These are phyloP conservation scores for Aphelocoma coerulescens DNA, from an alignment of 2,113 vertebrate genomes.

Conservation along the genomic window DNA sequence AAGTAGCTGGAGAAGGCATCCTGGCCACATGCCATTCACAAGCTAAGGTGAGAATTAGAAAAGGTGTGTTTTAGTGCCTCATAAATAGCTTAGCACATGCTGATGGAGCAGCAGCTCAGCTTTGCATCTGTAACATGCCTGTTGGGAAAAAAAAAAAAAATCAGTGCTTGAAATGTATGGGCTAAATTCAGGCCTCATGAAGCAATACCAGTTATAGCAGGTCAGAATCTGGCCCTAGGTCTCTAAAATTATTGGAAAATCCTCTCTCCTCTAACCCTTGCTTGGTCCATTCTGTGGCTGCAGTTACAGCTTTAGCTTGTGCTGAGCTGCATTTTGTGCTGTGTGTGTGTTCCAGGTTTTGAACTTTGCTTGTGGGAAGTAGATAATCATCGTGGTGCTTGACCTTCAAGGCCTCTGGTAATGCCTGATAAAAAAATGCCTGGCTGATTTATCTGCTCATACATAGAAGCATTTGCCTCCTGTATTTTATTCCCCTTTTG, in stretches of 20 bases:
- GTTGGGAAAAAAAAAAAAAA: background rate
- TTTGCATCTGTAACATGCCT: background rate
- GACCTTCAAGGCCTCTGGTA: background rate
- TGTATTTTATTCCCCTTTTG: background rate
- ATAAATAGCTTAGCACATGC: background rate
- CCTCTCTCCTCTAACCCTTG: background rate
- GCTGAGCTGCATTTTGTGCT: background rate
- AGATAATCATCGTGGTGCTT: background rate
- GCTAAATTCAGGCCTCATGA: background rate
- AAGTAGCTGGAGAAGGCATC: background rate
- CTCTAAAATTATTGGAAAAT: background rate
- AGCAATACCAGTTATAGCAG: background rate
- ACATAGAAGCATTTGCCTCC: background rate
- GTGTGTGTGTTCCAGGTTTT: background rate
- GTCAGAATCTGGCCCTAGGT: background rate
- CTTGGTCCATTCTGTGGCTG: background rate
- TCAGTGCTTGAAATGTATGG: background rate
- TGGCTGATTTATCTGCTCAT: background rate
- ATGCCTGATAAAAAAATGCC: background rate
- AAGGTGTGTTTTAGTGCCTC: constrained; percentile 36
- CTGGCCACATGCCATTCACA: background rate
- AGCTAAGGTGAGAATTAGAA: constrained; percentile 12
- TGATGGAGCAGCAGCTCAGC: background rate
- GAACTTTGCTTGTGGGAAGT: background rate
- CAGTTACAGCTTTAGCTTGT: background rate